A percentile compares a stretch with the other conserved stretches of the same genome.
phyloP scores from a whole-genome alignment of 2,797 vertebrate species.

The Urosaurus nigricauda region DNA sequence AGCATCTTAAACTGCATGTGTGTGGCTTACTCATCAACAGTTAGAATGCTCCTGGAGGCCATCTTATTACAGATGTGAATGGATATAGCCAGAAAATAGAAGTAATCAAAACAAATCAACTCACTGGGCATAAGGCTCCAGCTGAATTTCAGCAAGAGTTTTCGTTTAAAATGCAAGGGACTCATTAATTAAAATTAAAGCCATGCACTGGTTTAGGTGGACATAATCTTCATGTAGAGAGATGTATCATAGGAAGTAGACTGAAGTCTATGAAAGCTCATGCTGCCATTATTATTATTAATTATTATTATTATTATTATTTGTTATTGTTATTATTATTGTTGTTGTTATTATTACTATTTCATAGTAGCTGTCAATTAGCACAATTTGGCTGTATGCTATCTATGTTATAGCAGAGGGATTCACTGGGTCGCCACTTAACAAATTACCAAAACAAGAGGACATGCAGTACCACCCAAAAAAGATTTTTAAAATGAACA shows the following conservation, averaged over 20 bases:
- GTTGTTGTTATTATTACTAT: too few relatives aligned
- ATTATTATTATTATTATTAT: too few relatives aligned
- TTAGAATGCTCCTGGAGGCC: conserved; percentile 15
- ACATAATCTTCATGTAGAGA: neutral
- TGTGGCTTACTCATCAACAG: conserved; percentile 1
- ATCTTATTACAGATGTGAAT: conserved; percentile 2
- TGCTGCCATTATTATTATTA: too few relatives aligned
- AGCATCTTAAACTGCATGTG: neutral
- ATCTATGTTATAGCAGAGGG: neutral
- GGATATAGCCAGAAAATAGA: conserved; percentile 17
- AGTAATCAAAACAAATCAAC: conserved; percentile 22
- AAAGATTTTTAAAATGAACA: too few relatives aligned
- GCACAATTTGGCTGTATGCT: neutral
- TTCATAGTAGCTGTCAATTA: neutral
- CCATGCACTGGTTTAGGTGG: neutral
- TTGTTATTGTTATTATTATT: too few relatives aligned
- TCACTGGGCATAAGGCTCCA: neutral
- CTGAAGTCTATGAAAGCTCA: too few relatives aligned
- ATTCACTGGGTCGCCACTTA: neutral
- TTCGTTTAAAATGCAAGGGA: neutral
- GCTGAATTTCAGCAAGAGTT: neutral
- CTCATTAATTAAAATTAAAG: conserved; percentile 9
- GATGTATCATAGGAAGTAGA: too few relatives aligned
- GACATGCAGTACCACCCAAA: neutral
- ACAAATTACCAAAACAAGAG: neutral